phyloP scores from a whole-genome alignment of 2,888 invertebrate species.

The Ochropleura plecta region DNA sequence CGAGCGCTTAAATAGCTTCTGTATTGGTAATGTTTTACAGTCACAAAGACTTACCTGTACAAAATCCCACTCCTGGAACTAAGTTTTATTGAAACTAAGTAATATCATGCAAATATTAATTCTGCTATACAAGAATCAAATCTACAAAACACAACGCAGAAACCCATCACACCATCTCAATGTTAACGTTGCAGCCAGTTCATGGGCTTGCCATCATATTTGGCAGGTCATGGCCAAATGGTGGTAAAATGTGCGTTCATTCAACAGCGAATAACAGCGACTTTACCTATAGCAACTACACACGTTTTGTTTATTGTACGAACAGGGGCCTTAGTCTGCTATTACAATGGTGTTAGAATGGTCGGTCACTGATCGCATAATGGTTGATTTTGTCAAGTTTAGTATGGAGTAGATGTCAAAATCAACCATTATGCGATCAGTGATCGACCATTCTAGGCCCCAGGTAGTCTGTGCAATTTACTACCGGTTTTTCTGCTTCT shows the following conservation, averaged over 20 bases:
- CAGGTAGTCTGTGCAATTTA: too few species aligned
- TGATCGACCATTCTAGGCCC: too few species aligned
- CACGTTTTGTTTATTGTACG: too few species aligned
- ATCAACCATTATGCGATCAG: too few species aligned
- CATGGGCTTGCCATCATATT: constrained; percentile 7
- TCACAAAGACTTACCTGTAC: background rate
- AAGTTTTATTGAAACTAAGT: too few species aligned
- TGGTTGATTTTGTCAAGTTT: too few species aligned
- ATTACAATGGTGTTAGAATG: too few species aligned
- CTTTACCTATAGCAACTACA: background rate
- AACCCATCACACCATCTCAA: background rate
- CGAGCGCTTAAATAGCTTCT: too few species aligned
- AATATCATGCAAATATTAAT: background rate
- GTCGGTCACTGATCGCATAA: too few species aligned
- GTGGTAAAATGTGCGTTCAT: background rate
- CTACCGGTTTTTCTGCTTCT: too few species aligned
- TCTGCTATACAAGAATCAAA: background rate
- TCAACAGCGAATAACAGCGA: background rate
- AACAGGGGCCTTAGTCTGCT: too few species aligned
- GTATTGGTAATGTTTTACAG: background rate
- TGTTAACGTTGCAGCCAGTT: constrained; percentile 1
- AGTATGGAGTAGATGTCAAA: too few species aligned
- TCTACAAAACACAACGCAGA: background rate
- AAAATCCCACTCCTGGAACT: background rate
- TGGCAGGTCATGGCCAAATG: background rate